phyloP scores from a whole-genome alignment of 2,888 invertebrate species.

The Scelioninae gen. 1 region DNA sequence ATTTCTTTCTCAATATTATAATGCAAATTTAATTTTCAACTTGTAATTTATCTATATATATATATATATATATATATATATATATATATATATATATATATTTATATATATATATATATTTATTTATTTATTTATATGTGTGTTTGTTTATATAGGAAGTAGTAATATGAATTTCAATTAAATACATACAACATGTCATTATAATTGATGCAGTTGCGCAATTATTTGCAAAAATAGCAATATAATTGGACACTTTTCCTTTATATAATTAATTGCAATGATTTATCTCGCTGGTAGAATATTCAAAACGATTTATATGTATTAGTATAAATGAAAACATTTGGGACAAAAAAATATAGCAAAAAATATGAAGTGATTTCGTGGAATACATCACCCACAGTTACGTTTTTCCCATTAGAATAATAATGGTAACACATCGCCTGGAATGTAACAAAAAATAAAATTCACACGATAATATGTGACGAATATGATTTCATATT shows the following conservation, averaged over 20 bases:
- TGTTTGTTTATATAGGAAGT: no score
- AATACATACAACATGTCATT: constrained; percentile 12
- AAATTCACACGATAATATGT: constrained; percentile 51
- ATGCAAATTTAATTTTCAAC: constrained; percentile 64
- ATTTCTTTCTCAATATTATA: constrained; percentile 50
- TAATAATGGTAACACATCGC: constrained; percentile 24
- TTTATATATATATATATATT: no score
- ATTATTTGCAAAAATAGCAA: constrained; percentile 1
- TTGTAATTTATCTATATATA: constrained; percentile 41
- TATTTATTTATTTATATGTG: no score
- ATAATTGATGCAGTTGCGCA: background rate
- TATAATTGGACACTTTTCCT: constrained; percentile 2
- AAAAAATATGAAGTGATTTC: constrained; percentile 25
- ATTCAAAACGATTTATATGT: background rate
- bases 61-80: constrained; percentile 19
- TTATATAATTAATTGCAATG: constrained; percentile 13
- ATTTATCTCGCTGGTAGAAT: constrained; percentile 11
- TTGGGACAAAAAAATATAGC: constrained; percentile 4
- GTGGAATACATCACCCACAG: constrained; percentile 14
- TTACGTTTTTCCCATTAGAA: constrained; percentile 8
- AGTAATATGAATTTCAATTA: constrained; percentile 21
- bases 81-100: no score
- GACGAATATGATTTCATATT: constrained; percentile 20
- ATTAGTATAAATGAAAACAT: constrained; percentile 9
- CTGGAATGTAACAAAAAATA: constrained; percentile 48